These are phyloP conservation scores for Remorina albescens DNA, from an alignment of 2,797 vertebrate species.

Conservation along the genomic window DNA sequence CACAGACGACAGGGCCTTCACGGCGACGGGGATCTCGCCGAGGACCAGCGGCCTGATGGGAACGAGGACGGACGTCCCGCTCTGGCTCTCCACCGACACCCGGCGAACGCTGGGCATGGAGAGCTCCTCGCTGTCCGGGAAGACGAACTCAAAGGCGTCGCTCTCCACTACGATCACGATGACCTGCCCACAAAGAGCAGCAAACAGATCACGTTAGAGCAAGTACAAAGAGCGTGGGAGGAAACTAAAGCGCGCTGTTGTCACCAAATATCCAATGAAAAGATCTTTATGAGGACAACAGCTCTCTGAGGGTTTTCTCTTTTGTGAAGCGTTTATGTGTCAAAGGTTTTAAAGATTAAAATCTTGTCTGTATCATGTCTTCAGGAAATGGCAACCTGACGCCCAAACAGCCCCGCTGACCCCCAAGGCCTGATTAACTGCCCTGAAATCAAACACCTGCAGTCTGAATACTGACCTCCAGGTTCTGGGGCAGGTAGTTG, in stretches of 20 bases:
- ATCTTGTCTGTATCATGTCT: not conserved
- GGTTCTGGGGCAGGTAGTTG: constrained; percentile 87
- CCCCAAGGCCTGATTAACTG: too few relatives aligned
- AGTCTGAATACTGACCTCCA: constrained; percentile 81
- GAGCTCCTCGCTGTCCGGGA: constrained; percentile 71
- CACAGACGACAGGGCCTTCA: constrained; percentile 80
- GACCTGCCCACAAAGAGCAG: constrained; percentile 80
- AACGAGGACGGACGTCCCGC: constrained; percentile 80
- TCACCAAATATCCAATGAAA: constrained; percentile 11
- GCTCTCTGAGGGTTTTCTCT: not conserved
- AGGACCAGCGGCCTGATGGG: constrained; percentile 85
- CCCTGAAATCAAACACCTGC: constrained; percentile 15
- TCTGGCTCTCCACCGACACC: constrained; percentile 77
- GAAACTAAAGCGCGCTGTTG: constrained; percentile 13
- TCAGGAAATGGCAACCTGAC: constrained; percentile 12
- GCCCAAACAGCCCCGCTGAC: too few relatives aligned
- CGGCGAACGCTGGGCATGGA: constrained; percentile 67
- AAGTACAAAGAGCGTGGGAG: not conserved
- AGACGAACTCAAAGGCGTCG: constrained; percentile 85
- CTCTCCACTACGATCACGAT: constrained; percentile 82
- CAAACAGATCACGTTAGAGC: constrained; percentile 29
- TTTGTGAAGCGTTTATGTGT: too few relatives aligned
- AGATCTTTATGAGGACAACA: not conserved
- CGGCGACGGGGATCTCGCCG: constrained; percentile 87
- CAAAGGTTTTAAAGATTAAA: constrained; percentile 5